A percentile compares a stretch with the other conserved stretches of the same genome.
Evolutionary conservation across 1,140 invertebrate species (phyloP).

Genomic region (Teleopsis dalmanni): DNA sequence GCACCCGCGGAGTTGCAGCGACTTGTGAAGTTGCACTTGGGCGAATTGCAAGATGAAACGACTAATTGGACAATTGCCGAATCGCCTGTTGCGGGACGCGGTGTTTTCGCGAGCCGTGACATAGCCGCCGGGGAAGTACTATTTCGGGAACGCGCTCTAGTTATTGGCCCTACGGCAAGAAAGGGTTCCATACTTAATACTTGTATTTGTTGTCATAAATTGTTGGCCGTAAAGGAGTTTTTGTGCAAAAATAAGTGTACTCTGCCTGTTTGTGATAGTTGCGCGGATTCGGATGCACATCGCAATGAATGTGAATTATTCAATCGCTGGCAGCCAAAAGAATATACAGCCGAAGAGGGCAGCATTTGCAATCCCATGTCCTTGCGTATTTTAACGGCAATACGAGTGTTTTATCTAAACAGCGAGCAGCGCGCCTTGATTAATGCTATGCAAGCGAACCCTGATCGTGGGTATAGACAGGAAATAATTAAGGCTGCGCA

Average conservation of each 20-base stretch:
- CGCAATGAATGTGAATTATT: slow-evolving; percentile 54
- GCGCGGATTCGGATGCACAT: slow-evolving; percentile 52
- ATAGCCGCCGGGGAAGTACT: slow-evolving; percentile 59
- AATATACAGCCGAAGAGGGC: slow-evolving; percentile 14
- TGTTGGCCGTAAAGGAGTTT: slow-evolving; percentile 40
- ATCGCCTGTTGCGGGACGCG: slow-evolving; percentile 45
- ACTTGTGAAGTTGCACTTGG: slow-evolving; percentile 33
- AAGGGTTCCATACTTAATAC: slow-evolving; percentile 36
- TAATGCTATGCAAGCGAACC: slow-evolving; percentile 50
- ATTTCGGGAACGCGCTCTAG: slow-evolving; percentile 57
- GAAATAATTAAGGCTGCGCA: slow-evolving; percentile 55
- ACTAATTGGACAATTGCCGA: slow-evolving; percentile 33
- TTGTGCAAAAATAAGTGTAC: slow-evolving; percentile 45
- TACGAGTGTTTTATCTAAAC: slow-evolving; percentile 52
- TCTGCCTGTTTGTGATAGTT: slow-evolving; percentile 46
- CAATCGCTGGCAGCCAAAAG: slow-evolving; percentile 48
- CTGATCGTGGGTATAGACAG: slow-evolving; percentile 47
- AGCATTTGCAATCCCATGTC: slow-evolving; percentile 48
- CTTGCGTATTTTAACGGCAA: slow-evolving; percentile 50
- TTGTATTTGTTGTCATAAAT: slow-evolving; percentile 34
- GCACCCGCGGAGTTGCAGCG: slow-evolving; percentile 36
- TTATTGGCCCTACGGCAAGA: slow-evolving; percentile 52
- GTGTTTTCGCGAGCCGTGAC: slow-evolving; percentile 57
- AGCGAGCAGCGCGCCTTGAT: slow-evolving; percentile 51
- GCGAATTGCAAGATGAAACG: slow-evolving; percentile 27